phyloP scores from a whole-genome alignment of 2,797 vertebrate species.

The Macropodus opercularis region DNA sequence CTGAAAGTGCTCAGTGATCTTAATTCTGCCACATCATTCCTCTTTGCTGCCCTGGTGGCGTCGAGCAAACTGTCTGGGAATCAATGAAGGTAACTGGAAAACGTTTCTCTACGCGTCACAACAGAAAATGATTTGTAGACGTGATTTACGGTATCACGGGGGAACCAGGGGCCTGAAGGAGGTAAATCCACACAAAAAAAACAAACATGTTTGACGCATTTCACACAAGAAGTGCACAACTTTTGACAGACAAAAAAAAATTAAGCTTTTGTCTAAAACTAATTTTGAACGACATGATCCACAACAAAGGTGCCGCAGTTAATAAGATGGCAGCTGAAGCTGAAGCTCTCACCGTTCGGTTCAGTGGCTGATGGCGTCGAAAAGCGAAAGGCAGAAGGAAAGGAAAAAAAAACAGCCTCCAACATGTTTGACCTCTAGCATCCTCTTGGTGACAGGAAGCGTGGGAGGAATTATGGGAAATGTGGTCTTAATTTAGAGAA shows the following conservation, averaged over 20 bases:
- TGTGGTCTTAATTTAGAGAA: conserved; percentile 44
- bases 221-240: too few relatives aligned
- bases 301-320: too few relatives aligned
- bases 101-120: conserved; percentile 2
- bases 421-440: conserved; percentile 34
- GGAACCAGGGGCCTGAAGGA: neutral
- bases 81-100: neutral
- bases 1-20: neutral
- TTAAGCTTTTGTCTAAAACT: too few relatives aligned
- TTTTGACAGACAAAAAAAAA: too few relatives aligned
- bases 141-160: neutral
- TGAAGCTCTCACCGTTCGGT: neutral
- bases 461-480: conserved; percentile 62
- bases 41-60: too few relatives aligned
- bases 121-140: neutral
- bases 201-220: too few relatives aligned
- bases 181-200: neutral
- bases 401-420: neutral
- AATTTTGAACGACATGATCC: too few relatives aligned
- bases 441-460: conserved; percentile 38
- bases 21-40: too few relatives aligned
- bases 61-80: neutral
- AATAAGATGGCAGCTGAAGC: too few relatives aligned
- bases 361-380: neutral
- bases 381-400: conserved; percentile 1